phyloP scores from a whole-genome alignment of 2,797 vertebrate species.

The Sciaenops ocellatus region DNA sequence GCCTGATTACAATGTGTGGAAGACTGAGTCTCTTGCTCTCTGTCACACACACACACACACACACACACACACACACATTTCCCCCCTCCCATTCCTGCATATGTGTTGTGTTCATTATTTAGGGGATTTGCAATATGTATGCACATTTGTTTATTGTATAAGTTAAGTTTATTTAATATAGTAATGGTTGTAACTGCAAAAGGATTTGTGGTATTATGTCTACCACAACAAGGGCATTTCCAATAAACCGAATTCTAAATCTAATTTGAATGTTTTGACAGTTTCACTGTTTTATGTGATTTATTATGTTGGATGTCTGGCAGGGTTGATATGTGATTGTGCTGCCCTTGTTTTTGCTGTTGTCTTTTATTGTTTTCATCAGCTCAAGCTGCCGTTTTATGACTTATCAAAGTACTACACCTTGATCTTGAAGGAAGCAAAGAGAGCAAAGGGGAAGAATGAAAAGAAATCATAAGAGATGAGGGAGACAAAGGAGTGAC shows the following conservation, averaged over 20 bases:
- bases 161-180: slow-evolving; percentile 38
- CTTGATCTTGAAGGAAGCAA: slow-evolving; percentile 71
- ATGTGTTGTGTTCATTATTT: slow-evolving; percentile 33
- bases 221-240: slow-evolving; percentile 57
- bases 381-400: slow-evolving; percentile 50
- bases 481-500: slow-evolving; percentile 66
- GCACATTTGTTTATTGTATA: slow-evolving; percentile 19
- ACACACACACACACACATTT: slow-evolving; percentile 13
- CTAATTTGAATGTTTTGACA: slow-evolving; percentile 73
- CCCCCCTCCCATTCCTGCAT: neutral
- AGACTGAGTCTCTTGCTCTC: slow-evolving; percentile 46
- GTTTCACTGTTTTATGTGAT: slow-evolving; percentile 57
- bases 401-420: slow-evolving; percentile 62
- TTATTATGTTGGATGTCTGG: slow-evolving; percentile 60
- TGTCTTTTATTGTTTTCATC: slow-evolving; percentile 74
- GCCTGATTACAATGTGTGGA: slow-evolving; percentile 71
- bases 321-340: slow-evolving; percentile 47
- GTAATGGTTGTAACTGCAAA: slow-evolving; percentile 36
- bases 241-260: slow-evolving; percentile 48
- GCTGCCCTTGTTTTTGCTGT: slow-evolving; percentile 59
- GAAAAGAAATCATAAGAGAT: slow-evolving; percentile 58
- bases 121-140: slow-evolving; percentile 4
- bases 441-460: slow-evolving; percentile 49
- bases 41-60: neutral
- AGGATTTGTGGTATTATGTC: slow-evolving; percentile 64